Evolutionary conservation across 2,113 vertebrate genomes (phyloP).

Genomic region (Platichthys flesus): DNA sequence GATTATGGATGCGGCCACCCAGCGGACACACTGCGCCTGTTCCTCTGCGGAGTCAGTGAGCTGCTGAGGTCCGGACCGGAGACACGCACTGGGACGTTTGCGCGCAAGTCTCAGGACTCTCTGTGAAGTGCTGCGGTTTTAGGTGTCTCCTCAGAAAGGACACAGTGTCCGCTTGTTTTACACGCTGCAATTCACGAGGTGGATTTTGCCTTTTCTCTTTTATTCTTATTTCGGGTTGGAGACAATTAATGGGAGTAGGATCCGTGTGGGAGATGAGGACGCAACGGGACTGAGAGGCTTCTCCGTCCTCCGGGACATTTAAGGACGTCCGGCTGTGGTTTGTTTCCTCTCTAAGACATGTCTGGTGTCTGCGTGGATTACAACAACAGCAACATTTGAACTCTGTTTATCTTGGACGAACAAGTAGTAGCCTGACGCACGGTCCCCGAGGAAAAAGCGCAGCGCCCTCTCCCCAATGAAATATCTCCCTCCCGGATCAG

Average conservation of each 20-base stretch:
- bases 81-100: constrained; percentile 28
- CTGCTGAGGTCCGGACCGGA: constrained; percentile 69
- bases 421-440: constrained; percentile 23
- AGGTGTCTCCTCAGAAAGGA: neutral
- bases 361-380: constrained; percentile 46
- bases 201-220: constrained; percentile 5
- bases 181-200: neutral
- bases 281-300: constrained; percentile 52
- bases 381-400: neutral
- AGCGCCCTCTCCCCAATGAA: constrained; percentile 85
- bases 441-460: constrained; percentile 20
- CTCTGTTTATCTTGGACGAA: constrained; percentile 2
- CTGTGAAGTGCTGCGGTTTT: constrained; percentile 13
- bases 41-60: constrained; percentile 78
- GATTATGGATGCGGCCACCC: constrained; percentile 67
- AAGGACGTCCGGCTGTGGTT: constrained; percentile 29
- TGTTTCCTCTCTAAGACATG: neutral
- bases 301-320: constrained; percentile 54
- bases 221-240: neutral
- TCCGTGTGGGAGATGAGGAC: constrained; percentile 57
- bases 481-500: constrained; percentile 84
- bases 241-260: constrained; percentile 51
- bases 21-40: constrained; percentile 77
- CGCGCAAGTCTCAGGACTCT: constrained; percentile 21
- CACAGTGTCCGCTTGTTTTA: neutral